Base-by-base conservation (phyloP, 2,888 invertebrate species). In the Netelia virgata region DNA sequence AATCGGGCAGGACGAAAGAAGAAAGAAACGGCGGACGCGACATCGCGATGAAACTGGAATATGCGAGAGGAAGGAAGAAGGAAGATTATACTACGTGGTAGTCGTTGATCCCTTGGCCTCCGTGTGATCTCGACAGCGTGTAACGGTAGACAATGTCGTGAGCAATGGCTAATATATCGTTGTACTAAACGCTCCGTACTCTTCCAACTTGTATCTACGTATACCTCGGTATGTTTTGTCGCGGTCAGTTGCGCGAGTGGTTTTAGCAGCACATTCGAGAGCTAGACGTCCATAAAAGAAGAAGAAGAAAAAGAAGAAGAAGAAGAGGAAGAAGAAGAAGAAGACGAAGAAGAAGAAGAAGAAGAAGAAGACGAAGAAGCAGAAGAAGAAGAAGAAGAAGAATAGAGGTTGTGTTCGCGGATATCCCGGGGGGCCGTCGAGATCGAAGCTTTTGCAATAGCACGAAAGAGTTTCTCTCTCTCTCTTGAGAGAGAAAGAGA, bases 131-230 rank as follows among this genome's bases (percentile, higher is more conserved):
- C 86, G 87, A 87, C 89, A 87, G 89, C 89, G 88, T 88, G 89
- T 92, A 92, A 92, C 91, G 92, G 91, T 92, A 91, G 91, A 91
- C 89, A 91, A 89, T 92, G 90, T 92, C 92, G 92, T 92, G 91
- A 91, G 89, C 90, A 87, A 92, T 91, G 90, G 91, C 90, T 92
- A 90, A 92, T 92, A 89, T 90, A 91, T 91, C 87, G 89, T 88
- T 88, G 82, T 82, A 88, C 89, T 90, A 90, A 91, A 91, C 90
- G 90, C 87, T 91, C 88, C 88, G 88, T 82, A 85, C 50, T 9
- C 83, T 73, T 72, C 76, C 74, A 68, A 11, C 16, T 20, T 59
- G 16, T 41, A n/a, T n/a, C n/a, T n/a, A 41, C n/a, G 36, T 70
- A 61, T 20, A 70, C 16, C 47, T 10, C n/a, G 23, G 47, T 11